These are phyloP conservation scores for Dufourea novaeangliae DNA, from an alignment of 1,140 invertebrate genomes.

Conservation along the genomic window DNA sequence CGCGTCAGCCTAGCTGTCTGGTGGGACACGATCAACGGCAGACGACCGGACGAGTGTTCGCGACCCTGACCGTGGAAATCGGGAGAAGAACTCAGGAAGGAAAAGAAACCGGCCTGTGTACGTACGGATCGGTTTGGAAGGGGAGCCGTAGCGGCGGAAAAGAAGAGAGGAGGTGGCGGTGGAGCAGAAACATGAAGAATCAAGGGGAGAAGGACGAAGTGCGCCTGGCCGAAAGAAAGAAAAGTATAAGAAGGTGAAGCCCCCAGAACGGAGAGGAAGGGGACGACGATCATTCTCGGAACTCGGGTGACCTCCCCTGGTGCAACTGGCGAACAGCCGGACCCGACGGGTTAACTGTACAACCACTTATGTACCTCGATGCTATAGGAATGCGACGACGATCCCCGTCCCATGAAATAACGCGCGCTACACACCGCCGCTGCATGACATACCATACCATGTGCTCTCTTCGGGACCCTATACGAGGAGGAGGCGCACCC, in stretches of 20 bases:
- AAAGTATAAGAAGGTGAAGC: conserved; percentile 37
- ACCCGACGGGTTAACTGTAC: conserved; percentile 75
- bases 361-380: conserved; percentile 72
- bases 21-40: conserved; percentile 22
- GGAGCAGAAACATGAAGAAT: conserved; percentile 3
- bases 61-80: conserved; percentile 56
- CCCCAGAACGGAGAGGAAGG: conserved; percentile 17
- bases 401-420: conserved; percentile 69
- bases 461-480: conserved; percentile 17
- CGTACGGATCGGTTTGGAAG: neutral
- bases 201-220: conserved; percentile 18
- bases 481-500: conserved; percentile 26
- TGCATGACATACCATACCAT: conserved; percentile 58
- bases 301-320: conserved; percentile 72
- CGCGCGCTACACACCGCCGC: conserved; percentile 59
- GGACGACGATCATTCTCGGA: conserved; percentile 68
- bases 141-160: conserved; percentile 18
- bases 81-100: conserved; percentile 56
- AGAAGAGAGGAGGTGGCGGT: too few species aligned
- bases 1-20: conserved; percentile 45
- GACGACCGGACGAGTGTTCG: conserved; percentile 36
- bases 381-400: conserved; percentile 69
- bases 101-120: conserved; percentile 46
- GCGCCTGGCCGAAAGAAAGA: conserved; percentile 1
- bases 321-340: conserved; percentile 66